phyloP scores from a whole-genome alignment of 2,113 vertebrate genomes.

The Apteryx owenii region DNA sequence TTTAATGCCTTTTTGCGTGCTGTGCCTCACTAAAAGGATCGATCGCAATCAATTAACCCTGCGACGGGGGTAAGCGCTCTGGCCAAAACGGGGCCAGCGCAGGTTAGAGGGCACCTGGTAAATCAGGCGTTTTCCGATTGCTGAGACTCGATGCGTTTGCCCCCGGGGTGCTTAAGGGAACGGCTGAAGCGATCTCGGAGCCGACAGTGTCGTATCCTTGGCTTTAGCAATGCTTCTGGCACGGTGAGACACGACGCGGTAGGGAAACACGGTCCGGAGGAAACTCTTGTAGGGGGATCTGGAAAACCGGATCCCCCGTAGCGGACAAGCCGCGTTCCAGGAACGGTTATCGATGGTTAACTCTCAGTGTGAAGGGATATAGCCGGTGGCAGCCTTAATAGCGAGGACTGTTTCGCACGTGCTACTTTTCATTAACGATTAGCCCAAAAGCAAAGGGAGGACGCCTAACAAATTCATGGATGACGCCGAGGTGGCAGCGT shows the following conservation, averaged over 20 bases:
- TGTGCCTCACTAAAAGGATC: background rate
- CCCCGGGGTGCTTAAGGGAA: background rate
- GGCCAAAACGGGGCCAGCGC: background rate
- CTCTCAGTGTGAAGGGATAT: background rate
- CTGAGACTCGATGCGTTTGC: background rate
- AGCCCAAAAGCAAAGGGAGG: background rate
- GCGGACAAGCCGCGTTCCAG: background rate
- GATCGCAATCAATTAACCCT: background rate
- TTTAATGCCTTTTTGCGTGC: background rate
- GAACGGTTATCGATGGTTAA: background rate
- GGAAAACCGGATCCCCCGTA: background rate
- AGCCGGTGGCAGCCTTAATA: background rate
- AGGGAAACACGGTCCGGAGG: background rate
- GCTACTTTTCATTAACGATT: background rate
- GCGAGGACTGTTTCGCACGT: fast-evolving
- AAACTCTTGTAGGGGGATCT: background rate
- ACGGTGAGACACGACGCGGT: background rate
- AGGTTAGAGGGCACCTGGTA: background rate
- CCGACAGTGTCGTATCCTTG: background rate
- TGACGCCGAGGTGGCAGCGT: background rate
- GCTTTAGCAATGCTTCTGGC: background rate
- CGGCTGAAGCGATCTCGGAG: background rate
- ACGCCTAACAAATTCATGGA: background rate
- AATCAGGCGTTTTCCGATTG: background rate
- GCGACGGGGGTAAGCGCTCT: background rate